Evolutionary conservation across 2,797 vertebrate species (phyloP), one percentile per base, ranked within the genome.

Genomic region (Ispidina picta): DNA sequence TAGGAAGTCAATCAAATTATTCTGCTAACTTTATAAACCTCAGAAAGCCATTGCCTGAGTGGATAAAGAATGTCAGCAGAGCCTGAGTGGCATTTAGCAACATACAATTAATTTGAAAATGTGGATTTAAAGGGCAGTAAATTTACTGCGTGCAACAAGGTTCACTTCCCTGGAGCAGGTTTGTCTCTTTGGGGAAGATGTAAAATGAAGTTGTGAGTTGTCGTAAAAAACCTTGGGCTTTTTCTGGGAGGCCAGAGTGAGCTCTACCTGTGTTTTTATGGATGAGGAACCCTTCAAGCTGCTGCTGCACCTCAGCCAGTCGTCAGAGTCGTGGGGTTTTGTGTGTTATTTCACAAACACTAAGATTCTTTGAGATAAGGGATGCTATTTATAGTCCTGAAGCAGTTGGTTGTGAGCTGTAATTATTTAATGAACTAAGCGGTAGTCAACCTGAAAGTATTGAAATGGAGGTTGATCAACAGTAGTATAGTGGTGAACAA

Each of bases 1-100:
- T 84, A 90, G 60, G 72, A 96, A 97, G 94, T 97, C 91, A 94
- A 92, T 96, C 88, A 96, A 96, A 78, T 90, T 86, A 84, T 88
- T 94, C 68, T 76, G 56, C 85, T 94, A 86, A 90, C 86, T 97
- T 96, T 90, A 91, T 94, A 92, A 94, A 93, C 81, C 86, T 96
- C 86, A 89, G 60, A 94, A 92, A 93, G 69, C 31, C 1, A 5
- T 80, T 54, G 64, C 37, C 83, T 58, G 75, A 74, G 43, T 86
- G 88, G 94, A 94, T 96, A 96, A 94, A 92, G 83, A 94, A 94
- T 51, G 54, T 86, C 93, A 95, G 86, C 78, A 91, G 76, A 80
- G 25, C 75, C 54, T 81, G 78, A 97, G 59, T 79, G 43, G n/a
- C 39, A 44, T 76, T 87, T 90, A 94, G 80, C 89, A 94, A 75